These are phyloP conservation scores for Microctenopoma lineatum DNA, from an alignment of 2,797 vertebrate species.

Conservation along the genomic window DNA sequence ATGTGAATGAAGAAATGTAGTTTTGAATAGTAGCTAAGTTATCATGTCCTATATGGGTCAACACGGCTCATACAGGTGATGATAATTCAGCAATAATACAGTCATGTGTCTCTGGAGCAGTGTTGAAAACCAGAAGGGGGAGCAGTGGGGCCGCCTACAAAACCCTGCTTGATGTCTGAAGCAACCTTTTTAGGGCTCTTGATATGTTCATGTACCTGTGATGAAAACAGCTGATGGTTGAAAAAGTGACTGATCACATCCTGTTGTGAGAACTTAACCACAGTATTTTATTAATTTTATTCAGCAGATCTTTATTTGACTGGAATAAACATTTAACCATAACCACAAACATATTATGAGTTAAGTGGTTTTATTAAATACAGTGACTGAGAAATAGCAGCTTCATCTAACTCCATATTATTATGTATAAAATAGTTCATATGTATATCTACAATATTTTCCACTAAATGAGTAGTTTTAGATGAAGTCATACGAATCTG, in stretches of 20 bases:
- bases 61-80: background rate
- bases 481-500: conserved; percentile 1
- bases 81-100: background rate
- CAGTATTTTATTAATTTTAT: background rate
- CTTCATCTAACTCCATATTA: no score
- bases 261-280: background rate
- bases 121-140: conserved; percentile 48
- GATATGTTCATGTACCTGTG: background rate
- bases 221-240: background rate
- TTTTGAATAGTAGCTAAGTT: background rate
- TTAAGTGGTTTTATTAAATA: no score
- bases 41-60: no score
- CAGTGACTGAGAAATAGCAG: no score
- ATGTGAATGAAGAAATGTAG: background rate
- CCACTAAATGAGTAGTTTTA: background rate
- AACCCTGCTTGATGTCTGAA: background rate
- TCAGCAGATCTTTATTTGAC: background rate
- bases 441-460: background rate
- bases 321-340: no score
- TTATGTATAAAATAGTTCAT: no score
- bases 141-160: conserved; percentile 33
- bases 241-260: conserved; percentile 8
- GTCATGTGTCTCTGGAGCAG: background rate
- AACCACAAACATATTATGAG: no score
- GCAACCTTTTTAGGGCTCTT: background rate